Evolutionary conservation across 2,888 invertebrate species (phyloP).

Genomic region (Tolmerus cingulatus): DNA sequence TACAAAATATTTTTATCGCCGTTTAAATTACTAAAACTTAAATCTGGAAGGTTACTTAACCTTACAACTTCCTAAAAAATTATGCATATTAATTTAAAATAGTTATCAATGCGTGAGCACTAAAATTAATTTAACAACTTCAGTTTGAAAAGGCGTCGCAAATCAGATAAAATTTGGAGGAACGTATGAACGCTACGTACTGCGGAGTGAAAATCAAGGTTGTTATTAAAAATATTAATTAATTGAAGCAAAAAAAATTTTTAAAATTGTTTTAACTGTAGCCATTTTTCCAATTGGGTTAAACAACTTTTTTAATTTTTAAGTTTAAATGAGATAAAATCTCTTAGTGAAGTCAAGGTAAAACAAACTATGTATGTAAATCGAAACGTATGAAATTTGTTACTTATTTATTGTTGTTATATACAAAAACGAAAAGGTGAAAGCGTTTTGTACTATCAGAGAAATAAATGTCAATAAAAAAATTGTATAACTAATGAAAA

Average conservation of each 20-base stretch:
- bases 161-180: background rate
- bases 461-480: conserved; percentile 12
- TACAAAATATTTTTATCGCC: too few species aligned
- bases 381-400: conserved; percentile 25
- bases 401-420: conserved; percentile 41
- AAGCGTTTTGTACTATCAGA: conserved; percentile 36
- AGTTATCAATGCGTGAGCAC: background rate
- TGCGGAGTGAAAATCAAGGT: conserved; percentile 40
- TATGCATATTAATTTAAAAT: too few species aligned
- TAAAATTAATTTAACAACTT: background rate
- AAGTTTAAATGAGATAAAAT: background rate
- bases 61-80: background rate
- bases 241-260: background rate
- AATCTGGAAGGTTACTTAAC: too few species aligned
- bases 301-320: background rate
- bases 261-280: conserved; percentile 8
- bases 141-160: background rate
- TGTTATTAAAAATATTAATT: conserved; percentile 21
- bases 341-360: conserved; percentile 13
- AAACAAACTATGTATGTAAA: conserved; percentile 12
- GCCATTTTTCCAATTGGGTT: background rate
- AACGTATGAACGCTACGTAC: background rate
- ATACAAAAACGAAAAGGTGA: background rate
- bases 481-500: conserved; percentile 35
- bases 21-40: too few species aligned